Percentiles rank a stretch among this genome's conserved stretches.
phyloP scores from a whole-genome alignment of 2,797 vertebrate genomes.

The Falco biarmicus region DNA sequence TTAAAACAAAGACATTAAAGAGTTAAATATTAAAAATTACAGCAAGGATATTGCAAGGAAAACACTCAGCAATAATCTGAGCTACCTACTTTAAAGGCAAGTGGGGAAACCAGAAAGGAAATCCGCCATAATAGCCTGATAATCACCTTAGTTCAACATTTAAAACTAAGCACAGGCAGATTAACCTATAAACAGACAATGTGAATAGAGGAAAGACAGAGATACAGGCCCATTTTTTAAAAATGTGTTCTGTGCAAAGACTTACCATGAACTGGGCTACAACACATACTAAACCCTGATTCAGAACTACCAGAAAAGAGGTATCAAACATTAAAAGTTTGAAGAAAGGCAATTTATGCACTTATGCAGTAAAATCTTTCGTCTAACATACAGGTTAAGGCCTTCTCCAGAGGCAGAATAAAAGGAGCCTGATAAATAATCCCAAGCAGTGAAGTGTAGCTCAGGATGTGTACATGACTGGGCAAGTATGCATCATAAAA shows the following conservation, averaged over 20 bases:
- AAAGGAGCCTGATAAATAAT: not conserved
- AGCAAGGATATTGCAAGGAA: not conserved
- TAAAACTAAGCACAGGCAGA: constrained; percentile 47
- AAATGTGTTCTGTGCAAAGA: not conserved
- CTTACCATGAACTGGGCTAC: not conserved
- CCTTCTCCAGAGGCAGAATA: not conserved
- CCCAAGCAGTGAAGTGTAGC: not conserved
- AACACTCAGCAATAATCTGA: not conserved
- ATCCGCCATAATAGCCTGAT: constrained; percentile 15
- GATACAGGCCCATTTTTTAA: not conserved
- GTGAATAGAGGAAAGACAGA: not conserved
- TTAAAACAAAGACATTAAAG: not conserved
- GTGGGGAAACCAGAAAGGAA: constrained; percentile 18
- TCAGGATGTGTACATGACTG: not conserved
- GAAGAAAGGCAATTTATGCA: not conserved
- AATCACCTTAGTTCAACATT: constrained; percentile 61
- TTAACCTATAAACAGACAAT: constrained; percentile 43
- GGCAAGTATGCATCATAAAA: not conserved
- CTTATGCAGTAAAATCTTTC: not conserved
- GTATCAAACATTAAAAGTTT: not conserved
- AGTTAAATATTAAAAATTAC: not conserved
- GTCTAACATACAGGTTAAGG: not conserved
- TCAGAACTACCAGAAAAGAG: not conserved
- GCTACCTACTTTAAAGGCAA: not conserved
- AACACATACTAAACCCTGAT: not conserved